Conservation (phyloP, 2,888 invertebrate species). For the Dasysyrphus tricinctus region DNA sequence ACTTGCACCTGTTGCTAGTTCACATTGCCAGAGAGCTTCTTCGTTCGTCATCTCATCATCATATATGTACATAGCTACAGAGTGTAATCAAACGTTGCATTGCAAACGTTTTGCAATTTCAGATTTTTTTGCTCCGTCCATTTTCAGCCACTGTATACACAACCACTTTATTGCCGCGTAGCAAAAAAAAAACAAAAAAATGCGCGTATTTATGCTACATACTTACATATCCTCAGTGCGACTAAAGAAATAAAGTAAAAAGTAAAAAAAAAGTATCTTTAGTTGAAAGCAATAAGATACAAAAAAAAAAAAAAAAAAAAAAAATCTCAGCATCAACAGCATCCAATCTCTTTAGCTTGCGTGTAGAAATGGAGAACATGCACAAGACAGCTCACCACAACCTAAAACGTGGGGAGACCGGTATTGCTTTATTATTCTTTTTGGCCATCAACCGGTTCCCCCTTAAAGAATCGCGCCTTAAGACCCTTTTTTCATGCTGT, state of each 20-base stretch:
- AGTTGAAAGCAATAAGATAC: conserved; percentile 24
- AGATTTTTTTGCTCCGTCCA: conserved; percentile 61
- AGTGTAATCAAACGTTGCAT: conserved; percentile 56
- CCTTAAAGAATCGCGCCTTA: conserved; percentile 33
- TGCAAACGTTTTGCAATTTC: conserved; percentile 71
- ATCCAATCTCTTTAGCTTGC: conserved; percentile 51
- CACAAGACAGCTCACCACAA: background rate
- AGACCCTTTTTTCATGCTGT: conserved; percentile 69
- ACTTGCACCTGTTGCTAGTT: conserved; percentile 64
- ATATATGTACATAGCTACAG: background rate
- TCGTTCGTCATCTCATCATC: background rate
- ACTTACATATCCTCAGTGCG: background rate
- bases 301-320: conserved; percentile 26
- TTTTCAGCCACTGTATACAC: conserved; percentile 19
- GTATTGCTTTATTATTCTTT: conserved; percentile 51
- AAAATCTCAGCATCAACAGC: conserved; percentile 64
- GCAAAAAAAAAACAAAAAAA: conserved; percentile 3
- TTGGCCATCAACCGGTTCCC: conserved; percentile 66
- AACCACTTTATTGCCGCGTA: conserved; percentile 47
- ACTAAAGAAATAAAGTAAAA: conserved; percentile 14
- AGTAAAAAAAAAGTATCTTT: conserved; percentile 23
- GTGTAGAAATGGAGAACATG: conserved; percentile 47
- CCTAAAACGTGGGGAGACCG: conserved; percentile 47
- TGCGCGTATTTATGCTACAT: conserved; percentile 32
- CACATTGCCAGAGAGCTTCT: conserved; percentile 31